Percentiles rank a stretch among this genome's conserved stretches.
Evolutionary conservation across 2,797 vertebrate species (phyloP).

Genomic region (Crenichthys baileyi): DNA sequence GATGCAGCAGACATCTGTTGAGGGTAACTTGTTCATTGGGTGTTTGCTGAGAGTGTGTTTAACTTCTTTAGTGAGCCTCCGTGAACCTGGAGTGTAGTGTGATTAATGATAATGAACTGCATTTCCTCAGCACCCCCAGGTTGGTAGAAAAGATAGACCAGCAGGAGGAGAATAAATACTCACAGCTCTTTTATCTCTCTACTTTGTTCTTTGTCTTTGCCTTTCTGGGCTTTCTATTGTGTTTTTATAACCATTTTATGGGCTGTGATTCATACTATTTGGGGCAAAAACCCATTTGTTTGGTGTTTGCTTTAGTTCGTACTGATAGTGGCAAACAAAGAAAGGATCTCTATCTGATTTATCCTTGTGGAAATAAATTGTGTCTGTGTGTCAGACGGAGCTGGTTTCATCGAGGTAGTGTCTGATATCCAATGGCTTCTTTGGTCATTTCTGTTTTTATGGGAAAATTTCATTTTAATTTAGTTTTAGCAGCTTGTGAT

Average conservation of each 20-base stretch:
- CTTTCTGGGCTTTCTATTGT: conserved; percentile 42
- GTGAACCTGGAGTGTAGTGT: conserved; percentile 25
- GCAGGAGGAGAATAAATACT: conserved; percentile 44
- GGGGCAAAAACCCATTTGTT: conserved; percentile 31
- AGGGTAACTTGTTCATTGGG: conserved; percentile 9
- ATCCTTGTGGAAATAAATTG: conserved; percentile 39
- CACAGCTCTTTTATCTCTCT: conserved; percentile 57
- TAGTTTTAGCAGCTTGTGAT: background rate
- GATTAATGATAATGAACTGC: conserved; percentile 68
- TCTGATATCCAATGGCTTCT: conserved; percentile 21
- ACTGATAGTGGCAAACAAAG: conserved; percentile 35
- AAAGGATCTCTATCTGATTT: conserved; percentile 37
- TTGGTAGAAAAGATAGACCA: conserved; percentile 59
- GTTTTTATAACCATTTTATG: conserved; percentile 44
- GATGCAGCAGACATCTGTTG: conserved; percentile 49
- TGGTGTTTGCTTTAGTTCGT: conserved; percentile 37
- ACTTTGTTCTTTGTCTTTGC: conserved; percentile 27
- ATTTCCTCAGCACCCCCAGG: conserved; percentile 63
- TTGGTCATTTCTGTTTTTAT: background rate
- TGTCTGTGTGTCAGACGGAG: conserved; percentile 34
- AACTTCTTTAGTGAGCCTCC: conserved; percentile 30
- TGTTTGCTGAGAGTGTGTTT: conserved; percentile 18
- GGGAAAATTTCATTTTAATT: background rate
- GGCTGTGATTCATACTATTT: conserved; percentile 42
- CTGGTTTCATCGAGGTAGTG: background rate